Evolutionary conservation across 1,140 invertebrate species (phyloP).

Genomic region (Drosophila asahinai): DNA sequence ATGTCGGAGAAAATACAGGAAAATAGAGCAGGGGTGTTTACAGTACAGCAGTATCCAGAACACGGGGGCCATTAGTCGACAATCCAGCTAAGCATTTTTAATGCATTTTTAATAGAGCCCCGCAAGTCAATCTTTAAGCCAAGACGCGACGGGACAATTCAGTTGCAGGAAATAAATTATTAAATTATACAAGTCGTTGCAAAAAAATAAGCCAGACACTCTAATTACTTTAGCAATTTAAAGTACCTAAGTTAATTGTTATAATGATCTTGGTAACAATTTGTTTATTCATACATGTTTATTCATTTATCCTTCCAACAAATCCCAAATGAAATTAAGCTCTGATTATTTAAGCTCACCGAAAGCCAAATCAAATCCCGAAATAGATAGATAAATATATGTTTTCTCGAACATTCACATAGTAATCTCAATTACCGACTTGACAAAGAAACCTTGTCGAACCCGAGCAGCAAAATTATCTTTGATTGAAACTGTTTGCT

Average conservation of each 20-base stretch:
- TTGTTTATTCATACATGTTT: no score
- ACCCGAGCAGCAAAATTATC: slow-evolving; percentile 24
- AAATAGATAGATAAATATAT: background rate
- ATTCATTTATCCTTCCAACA: no score
- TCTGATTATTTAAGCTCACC: background rate
- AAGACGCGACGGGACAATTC: slow-evolving; percentile 9
- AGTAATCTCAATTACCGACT: slow-evolving; percentile 31
- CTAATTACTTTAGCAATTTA: background rate
- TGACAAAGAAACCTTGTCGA: slow-evolving; percentile 9
- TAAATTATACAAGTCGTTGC: background rate
- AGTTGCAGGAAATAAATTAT: slow-evolving; percentile 6
- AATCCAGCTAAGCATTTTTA: slow-evolving; percentile 21
- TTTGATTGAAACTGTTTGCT: slow-evolving; percentile 40
- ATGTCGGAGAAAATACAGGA: slow-evolving; percentile 14
- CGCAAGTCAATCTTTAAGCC: background rate
- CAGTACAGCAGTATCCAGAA: background rate
- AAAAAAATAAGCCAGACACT: no score
- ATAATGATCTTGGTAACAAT: background rate
- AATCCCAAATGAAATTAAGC: no score
- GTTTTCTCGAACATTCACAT: background rate
- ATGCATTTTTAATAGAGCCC: slow-evolving; percentile 36
- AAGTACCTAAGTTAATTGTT: no score
- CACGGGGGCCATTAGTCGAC: slow-evolving; percentile 31
- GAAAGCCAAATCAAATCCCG: background rate
- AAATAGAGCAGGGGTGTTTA: slow-evolving; percentile 10